Percentiles rank a stretch among this genome's conserved stretches.
These are phyloP conservation scores for Cyprinella venusta DNA, from an alignment of 2,797 vertebrate genomes.

Conservation along the genomic window DNA sequence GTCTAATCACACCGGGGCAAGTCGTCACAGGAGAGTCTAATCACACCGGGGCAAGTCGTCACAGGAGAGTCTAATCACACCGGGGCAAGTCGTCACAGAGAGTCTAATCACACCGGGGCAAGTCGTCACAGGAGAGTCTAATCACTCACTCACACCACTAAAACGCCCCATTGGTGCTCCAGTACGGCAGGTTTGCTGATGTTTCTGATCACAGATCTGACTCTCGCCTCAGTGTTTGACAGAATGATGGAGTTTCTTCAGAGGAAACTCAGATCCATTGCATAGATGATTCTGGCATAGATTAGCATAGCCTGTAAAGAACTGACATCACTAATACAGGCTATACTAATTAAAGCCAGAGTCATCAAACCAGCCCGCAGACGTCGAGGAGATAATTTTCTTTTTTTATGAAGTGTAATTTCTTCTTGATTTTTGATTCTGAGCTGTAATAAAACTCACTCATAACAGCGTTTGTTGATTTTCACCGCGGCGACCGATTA, in stretches of 20 bases:
- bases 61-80: too few relatives aligned
- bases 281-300: conserved; percentile 83
- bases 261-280: conserved; percentile 29
- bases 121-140: too few relatives aligned
- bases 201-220: background rate
- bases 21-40: too few relatives aligned
- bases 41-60: too few relatives aligned
- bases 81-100: too few relatives aligned
- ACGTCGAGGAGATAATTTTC: background rate
- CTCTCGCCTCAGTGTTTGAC: background rate
- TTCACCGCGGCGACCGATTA: background rate
- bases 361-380: conserved; percentile 62
- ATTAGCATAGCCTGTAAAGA: conserved; percentile 91
- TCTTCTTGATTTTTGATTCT: background rate
- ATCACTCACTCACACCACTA: background rate
- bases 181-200: background rate
- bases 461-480: background rate
- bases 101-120: too few relatives aligned
- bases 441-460: background rate
- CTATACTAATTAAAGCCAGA: conserved; percentile 81
- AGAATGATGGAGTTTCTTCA: background rate
- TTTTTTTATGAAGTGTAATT: too few relatives aligned
- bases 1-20: too few relatives aligned
- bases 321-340: conserved; percentile 80
- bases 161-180: background rate